Evolutionary conservation across 1,140 invertebrate genomes (phyloP), one percentile per base, ranked within the genome.

Genomic region (Augochlora pura): DNA sequence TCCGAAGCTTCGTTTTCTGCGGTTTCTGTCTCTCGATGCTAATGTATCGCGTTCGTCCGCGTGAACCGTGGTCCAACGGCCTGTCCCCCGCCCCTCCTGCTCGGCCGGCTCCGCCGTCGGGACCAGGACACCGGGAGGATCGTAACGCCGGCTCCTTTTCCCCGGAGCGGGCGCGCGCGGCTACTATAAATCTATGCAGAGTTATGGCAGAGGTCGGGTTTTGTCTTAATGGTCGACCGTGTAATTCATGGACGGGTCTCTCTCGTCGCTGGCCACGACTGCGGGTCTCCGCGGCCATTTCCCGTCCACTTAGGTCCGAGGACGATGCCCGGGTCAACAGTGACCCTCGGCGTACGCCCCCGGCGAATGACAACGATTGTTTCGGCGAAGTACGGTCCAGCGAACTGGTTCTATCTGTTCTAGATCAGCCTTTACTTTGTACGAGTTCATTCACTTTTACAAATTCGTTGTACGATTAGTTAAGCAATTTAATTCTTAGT

Each of bases 191-290:
- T 91, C 91, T 86, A 91, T 89, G 81, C 85, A 90, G 89, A 91
- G 86, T 91, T 92, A 92, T 90, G 88, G 88, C 87, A 86, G 83
- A 80, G 87, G 46, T 77, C 83, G 81, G 88, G 85, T 91, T 91
- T 92, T 91, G 91, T 92, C 91, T 91, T 91, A 92, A 91, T 90
- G 90, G 91, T 90, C 90, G 88, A 86, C 85, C 88, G 88, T 89
- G 89, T 88, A 88, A 91, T 90, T 91, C 87, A 88, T 90, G 83
- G 73, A 70, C 74, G 70, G 54, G 79, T 75, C 59, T 14, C 42
- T 46, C 42, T 46, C 42, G 42, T 46, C 42, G 42, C 42, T 46
- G 42, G 42, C 10, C 42, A 14, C 42, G 42, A 46, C 62, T 39
- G 46, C 66, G 63, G 25, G 68, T 46, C 86, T 60, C 59, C 63